Conservation (phyloP, 2,113 vertebrate species). For the Pitta sordida region DNA sequence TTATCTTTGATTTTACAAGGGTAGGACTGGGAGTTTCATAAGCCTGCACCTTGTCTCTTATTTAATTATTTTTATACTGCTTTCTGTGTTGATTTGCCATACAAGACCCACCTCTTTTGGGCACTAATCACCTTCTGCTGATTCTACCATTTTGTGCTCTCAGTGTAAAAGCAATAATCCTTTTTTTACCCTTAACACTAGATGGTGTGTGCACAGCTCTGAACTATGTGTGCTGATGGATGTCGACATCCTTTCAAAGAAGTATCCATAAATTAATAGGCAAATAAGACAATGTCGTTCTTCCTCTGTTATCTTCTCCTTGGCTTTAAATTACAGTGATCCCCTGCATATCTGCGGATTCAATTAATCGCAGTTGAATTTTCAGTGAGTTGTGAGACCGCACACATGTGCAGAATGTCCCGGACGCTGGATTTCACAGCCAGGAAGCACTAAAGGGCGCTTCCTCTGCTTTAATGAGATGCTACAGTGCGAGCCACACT, state of each 20-base stretch:
- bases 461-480: too few species aligned
- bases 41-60: not conserved
- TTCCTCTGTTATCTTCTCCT: not conserved
- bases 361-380: too few species aligned
- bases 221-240: constrained; percentile 20
- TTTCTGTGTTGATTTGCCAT: not conserved
- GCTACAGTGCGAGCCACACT: too few species aligned
- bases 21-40: not conserved
- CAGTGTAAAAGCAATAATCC: constrained; percentile 48
- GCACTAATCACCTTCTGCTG: not conserved
- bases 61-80: constrained; percentile 1
- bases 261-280: not conserved
- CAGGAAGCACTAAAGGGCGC: too few species aligned
- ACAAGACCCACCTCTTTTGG: not conserved
- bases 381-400: too few species aligned
- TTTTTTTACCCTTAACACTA: not conserved
- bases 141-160: constrained; percentile 9
- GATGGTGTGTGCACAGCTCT: not conserved
- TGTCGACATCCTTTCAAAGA: constrained; percentile 10
- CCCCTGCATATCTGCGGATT: too few species aligned
- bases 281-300: not conserved
- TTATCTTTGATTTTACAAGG: constrained; percentile 3
- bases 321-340: constrained; percentile 4
- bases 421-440: too few species aligned
- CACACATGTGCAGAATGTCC: too few species aligned